Percentiles rank a stretch among this genome's conserved stretches.
Conservation (phyloP, 2,888 invertebrate species). For the Drosophila diplacantha region DNA sequence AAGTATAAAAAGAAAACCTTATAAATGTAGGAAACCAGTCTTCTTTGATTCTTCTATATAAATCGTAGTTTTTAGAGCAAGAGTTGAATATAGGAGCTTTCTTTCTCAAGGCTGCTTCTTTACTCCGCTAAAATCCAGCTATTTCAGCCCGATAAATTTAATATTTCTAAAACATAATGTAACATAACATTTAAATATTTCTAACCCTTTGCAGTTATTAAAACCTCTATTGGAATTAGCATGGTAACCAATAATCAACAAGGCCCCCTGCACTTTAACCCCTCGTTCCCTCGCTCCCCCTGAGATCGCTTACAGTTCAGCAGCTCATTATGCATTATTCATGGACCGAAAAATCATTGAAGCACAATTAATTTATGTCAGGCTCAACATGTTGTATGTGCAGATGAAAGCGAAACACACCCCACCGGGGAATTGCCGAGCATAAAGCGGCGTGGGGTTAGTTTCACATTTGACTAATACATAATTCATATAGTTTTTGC, state of each 20-base stretch:
- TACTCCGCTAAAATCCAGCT: neutral
- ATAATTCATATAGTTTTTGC: constrained; percentile 67
- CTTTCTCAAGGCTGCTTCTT: too few relatives aligned
- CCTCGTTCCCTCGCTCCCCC: neutral
- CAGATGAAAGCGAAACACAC: constrained; percentile 49
- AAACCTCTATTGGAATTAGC: neutral
- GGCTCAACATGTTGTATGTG: constrained; percentile 38
- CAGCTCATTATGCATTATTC: constrained; percentile 55
- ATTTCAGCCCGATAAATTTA: neutral
- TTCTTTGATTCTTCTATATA: too few relatives aligned
- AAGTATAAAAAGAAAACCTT: too few relatives aligned
- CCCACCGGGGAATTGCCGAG: constrained; percentile 6
- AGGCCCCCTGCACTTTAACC: neutral
- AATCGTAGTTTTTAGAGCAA: too few relatives aligned
- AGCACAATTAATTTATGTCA: constrained; percentile 66
- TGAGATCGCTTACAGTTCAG: neutral
- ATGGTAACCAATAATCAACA: neutral
- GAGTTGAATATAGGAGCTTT: too few relatives aligned
- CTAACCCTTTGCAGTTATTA: neutral
- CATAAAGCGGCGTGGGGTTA: neutral
- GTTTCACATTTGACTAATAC: constrained; percentile 50
- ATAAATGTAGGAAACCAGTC: too few relatives aligned
- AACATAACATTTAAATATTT: neutral
- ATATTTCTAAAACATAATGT: neutral
- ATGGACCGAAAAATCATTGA: constrained; percentile 59